Evolutionary conservation across 2,797 vertebrate species (phyloP).

Genomic region (Monodelphis domestica): DNA sequence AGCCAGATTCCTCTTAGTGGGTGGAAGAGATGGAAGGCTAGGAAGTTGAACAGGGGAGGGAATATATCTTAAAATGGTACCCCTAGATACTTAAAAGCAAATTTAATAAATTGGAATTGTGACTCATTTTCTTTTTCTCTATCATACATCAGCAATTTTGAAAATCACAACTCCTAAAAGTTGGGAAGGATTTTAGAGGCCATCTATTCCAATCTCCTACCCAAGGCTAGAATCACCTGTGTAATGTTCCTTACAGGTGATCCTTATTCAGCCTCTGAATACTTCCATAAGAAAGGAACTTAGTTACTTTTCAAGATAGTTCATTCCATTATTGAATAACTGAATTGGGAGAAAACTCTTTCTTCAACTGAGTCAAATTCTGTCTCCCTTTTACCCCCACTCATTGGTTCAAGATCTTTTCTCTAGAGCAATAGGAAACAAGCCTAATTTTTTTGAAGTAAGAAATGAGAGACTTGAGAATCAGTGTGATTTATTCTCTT

Average conservation of each 20-base stretch:
- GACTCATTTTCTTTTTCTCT: not conserved
- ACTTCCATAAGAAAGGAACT: not conserved
- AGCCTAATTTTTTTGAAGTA: not conserved
- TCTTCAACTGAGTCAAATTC: not conserved
- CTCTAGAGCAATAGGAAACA: not conserved
- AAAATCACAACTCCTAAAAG: not conserved
- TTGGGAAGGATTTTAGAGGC: not conserved
- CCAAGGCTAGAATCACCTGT: not conserved
- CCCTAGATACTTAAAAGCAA: not conserved
- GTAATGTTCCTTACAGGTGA: not conserved
- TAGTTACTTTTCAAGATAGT: not conserved
- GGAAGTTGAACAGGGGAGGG: not conserved
- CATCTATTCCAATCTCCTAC: not conserved
- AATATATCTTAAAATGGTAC: not conserved
- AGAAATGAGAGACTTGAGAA: not conserved
- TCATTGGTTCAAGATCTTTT: not conserved
- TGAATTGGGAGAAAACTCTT: not conserved
- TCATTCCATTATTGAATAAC: not conserved
- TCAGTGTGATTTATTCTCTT: not conserved
- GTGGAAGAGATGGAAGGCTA: not conserved
- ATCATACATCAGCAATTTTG: too few relatives aligned
- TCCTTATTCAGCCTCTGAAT: not conserved
- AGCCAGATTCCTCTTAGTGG: not conserved
- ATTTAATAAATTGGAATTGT: not conserved
- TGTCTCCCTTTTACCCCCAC: not conserved